Evolutionary conservation across 2,888 invertebrate species (phyloP), one percentile per base, ranked within the genome.

Genomic region (Mystacides longicornis): DNA sequence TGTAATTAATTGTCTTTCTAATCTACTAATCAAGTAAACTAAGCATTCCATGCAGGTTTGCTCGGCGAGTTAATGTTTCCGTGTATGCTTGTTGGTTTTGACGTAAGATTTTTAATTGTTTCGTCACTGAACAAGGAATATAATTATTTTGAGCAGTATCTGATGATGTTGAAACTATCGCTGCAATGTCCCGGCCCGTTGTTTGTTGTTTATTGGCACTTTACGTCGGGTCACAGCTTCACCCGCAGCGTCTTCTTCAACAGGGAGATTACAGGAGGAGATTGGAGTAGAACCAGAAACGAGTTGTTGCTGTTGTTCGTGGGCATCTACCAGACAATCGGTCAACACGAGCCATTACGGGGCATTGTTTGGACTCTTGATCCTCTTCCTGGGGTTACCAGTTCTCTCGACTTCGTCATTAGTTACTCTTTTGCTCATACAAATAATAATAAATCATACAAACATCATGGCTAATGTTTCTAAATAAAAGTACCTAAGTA

Each of bases 191-290:
- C 16, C n/a, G 37, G 37, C 37, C 27, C 37, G 37, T 37, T 37
- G 37, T 37, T 37, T 37, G 46, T 46, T 46, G 46, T 46, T 46
- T 46, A 46, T 46, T 46, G 46, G 20, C 46, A 46, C 19, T 21
- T 23, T 16, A 23, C 23, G 20, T 23, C 48, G 48, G 48, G 48
- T 23, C 23, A 48, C 23, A 23, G 48, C 16, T 18, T n/a, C 16
- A 48, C 48, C 48, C 48, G 22, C n/a, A 48, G 48, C 48, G 48
- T 48, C 48, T 48, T 37, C 37, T 37, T 14, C 48, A 9, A 7
- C 4, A 16, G 9, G 23, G 16, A 48, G 48, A 48, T 48, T 18
- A n/a, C 18, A n/a, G 23, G 9, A 5, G 11, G 11, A 48, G 48
- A 48, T 48, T 48, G 16, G 48, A 37, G 3, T n/a, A 37, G 37